A percentile compares a stretch with the other conserved stretches of the same genome.
Evolutionary conservation across 2,797 vertebrate genomes (phyloP).

Genomic region (Coccyzus lansbergi): DNA sequence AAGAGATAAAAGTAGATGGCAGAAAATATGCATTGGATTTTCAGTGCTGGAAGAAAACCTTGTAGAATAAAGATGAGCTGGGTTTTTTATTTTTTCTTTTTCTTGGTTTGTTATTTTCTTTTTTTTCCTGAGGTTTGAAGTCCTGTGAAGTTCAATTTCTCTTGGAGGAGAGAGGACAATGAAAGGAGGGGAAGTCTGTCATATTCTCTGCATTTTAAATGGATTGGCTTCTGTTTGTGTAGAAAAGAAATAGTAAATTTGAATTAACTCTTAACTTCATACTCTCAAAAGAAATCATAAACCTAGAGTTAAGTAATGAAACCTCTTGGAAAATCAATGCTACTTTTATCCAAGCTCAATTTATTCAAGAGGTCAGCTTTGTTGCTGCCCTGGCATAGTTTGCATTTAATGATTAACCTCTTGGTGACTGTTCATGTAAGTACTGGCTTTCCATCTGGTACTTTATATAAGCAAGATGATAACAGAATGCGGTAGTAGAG

Average conservation of each 20-base stretch:
- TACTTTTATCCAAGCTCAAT: not conserved
- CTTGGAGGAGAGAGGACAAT: not conserved
- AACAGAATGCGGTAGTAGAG: not conserved
- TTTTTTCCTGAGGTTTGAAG: not conserved
- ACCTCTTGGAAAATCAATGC: constrained; percentile 34
- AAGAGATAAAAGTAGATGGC: not conserved
- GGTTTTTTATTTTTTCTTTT: not conserved
- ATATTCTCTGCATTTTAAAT: not conserved
- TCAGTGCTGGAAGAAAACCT: not conserved
- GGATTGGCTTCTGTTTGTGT: not conserved
- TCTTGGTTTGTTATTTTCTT: not conserved
- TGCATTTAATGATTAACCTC: constrained; percentile 51
- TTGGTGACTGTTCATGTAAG: constrained; percentile 7
- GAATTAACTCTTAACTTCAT: not conserved
- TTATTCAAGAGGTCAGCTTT: constrained; percentile 33
- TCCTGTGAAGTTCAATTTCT: constrained; percentile 8
- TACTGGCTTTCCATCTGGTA: not conserved
- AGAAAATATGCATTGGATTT: not conserved
- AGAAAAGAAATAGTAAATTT: not conserved
- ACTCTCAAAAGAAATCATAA: constrained; percentile 14
- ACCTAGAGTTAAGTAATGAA: constrained; percentile 30
- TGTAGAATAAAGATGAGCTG: constrained; percentile 10
- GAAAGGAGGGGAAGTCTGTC: not conserved
- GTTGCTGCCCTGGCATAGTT: not conserved
- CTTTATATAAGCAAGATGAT: constrained; percentile 3